Evolutionary conservation across 2,113 vertebrate genomes (phyloP), one percentile per base, ranked within the genome.

Genomic region (Columbina picui): DNA sequence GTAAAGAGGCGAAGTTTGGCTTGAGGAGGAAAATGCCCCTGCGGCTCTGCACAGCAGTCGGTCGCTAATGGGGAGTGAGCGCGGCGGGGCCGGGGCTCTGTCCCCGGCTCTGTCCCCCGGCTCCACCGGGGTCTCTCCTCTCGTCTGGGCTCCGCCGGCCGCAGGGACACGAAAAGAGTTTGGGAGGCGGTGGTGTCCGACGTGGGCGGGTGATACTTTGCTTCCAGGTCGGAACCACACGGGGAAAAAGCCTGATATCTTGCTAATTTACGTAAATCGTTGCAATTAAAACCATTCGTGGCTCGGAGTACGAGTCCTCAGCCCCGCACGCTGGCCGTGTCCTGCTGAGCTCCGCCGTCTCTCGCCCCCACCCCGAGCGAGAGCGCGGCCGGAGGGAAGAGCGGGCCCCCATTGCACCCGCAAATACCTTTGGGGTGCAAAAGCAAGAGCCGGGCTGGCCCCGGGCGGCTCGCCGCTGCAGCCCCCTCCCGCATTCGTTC

Each of bases 261-360:
- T 39, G 63, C 63, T 90, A 63, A 83, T 86, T 92, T 70, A 88
- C 22, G 6, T 49, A 70, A 92, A 80, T 92, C 67, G 38, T 88
- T 76, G 65, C 63, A 64, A 90, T 93, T 90, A 76, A 92, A 96
- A 89, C 43, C 27, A 78, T 69, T 92, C 29, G 3, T 56, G 81
- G 60, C 70, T 47, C 52, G 16, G 53, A 65, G 13, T 74, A 36
- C 13, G 38, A 81, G 68, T 50, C 27, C 36, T 77, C 59, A 47
- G 63, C n/a, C 36, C 41, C 25, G 52, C 32, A 29, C 26, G 2
- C n/a, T 68, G 52, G 26, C 52, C 29, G 6, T 8, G 59, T 90
- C 39, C 80, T 14, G 80, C 76, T 32, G 71, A 69, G 36, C 41
- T 65, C 19, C 9, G 7, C n/a, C 19, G 78, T 7, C 65, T 25